phyloP scores from a whole-genome alignment of 1,140 invertebrate genomes.

The Sesamia nonagrioides region DNA sequence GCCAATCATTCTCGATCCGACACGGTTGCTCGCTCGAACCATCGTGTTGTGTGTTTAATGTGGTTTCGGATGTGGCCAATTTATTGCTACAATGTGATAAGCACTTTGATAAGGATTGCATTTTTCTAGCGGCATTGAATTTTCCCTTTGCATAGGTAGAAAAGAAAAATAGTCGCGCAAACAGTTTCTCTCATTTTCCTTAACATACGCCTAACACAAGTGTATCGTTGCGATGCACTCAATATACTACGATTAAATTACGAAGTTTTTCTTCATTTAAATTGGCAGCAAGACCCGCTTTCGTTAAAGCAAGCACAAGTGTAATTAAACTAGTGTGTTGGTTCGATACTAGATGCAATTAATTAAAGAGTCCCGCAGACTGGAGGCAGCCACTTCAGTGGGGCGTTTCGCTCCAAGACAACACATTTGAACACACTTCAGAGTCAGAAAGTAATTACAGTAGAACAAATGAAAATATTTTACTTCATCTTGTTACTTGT shows the following conservation, averaged over 20 bases:
- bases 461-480: neutral
- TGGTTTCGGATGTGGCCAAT: slow-evolving; percentile 46
- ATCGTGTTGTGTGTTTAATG: slow-evolving; percentile 38
- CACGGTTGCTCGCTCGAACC: slow-evolving; percentile 25
- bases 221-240: neutral
- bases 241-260: neutral
- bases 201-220: no score
- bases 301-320: slow-evolving; percentile 10
- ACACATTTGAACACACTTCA: slow-evolving; percentile 4
- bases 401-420: neutral
- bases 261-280: neutral
- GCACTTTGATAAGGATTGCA: slow-evolving; percentile 12
- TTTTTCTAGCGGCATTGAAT: neutral
- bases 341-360: slow-evolving; percentile 12
- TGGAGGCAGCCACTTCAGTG: slow-evolving; percentile 18
- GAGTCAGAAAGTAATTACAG: neutral
- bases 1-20: slow-evolving; percentile 43
- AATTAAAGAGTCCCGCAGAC: slow-evolving; percentile 26
- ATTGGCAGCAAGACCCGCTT: slow-evolving; percentile 11
- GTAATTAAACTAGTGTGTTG: slow-evolving; percentile 21
- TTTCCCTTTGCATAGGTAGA: neutral
- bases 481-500: no score
- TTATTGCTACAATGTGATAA: slow-evolving; percentile 45
- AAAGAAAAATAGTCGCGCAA: neutral
- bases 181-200: no score